Evolutionary conservation across 2,113 vertebrate genomes (phyloP).

Genomic region (Corythoichthys intestinalis): DNA sequence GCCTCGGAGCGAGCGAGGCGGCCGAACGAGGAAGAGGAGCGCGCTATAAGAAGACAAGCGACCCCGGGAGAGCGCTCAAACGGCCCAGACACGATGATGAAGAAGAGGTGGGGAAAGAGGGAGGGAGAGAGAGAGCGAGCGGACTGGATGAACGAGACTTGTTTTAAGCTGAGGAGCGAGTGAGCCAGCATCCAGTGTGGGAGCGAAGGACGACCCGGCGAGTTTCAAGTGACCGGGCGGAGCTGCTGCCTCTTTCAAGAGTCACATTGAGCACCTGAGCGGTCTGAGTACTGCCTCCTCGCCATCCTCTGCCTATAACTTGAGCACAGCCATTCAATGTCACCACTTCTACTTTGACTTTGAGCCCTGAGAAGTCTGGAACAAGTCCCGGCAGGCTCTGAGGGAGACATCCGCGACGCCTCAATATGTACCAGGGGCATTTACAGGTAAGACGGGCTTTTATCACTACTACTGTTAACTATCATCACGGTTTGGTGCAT

Average conservation of each 20-base stretch:
- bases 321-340: slow-evolving; percentile 19
- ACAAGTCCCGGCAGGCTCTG: slow-evolving; percentile 47
- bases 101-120: slow-evolving; percentile 1
- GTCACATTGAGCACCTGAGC: slow-evolving; percentile 61
- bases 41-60: slow-evolving; percentile 45
- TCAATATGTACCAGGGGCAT: slow-evolving; percentile 83
- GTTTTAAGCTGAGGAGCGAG: background rate
- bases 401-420: slow-evolving; percentile 52
- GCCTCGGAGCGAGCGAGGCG: slow-evolving; percentile 36
- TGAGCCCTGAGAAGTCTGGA: slow-evolving; percentile 39
- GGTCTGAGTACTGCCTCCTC: slow-evolving; percentile 41
- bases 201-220: background rate
- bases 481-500: background rate
- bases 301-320: slow-evolving; percentile 23
- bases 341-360: slow-evolving; percentile 33
- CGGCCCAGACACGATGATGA: slow-evolving; percentile 30
- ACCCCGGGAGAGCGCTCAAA: slow-evolving; percentile 42
- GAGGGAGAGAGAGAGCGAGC: slow-evolving; percentile 11
- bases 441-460: slow-evolving; percentile 70
- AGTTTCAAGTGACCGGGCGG: slow-evolving; percentile 1
- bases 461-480: background rate
- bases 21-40: slow-evolving; percentile 47
- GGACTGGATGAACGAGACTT: background rate
- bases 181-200: background rate
- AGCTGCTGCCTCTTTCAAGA: background rate